Percentiles rank a stretch among this genome's conserved stretches.
These are phyloP conservation scores for Holcopasites calliopsidis DNA, from an alignment of 1,140 invertebrate species.

Conservation along the genomic window DNA sequence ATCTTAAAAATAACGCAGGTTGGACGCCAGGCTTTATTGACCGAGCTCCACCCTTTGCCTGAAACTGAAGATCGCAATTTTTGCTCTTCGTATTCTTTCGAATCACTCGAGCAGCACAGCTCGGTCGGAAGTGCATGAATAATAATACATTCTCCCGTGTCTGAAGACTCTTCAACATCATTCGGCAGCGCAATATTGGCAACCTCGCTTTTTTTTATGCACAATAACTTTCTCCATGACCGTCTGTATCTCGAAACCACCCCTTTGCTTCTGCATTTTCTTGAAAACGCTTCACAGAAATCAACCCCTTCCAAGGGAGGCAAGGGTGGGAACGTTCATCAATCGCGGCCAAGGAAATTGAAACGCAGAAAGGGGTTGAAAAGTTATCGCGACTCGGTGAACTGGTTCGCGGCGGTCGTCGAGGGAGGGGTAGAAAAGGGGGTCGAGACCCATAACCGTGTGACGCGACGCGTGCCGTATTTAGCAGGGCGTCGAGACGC, in stretches of 20 bases:
- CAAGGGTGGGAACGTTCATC: not conserved
- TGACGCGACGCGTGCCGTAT: constrained; percentile 76
- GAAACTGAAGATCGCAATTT: not conserved
- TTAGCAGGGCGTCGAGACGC: constrained; percentile 73
- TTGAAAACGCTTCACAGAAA: not conserved
- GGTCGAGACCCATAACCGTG: constrained; percentile 61
- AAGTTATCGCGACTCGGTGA: constrained; percentile 9
- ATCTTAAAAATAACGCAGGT: not conserved
- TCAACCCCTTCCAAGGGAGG: constrained; percentile 7
- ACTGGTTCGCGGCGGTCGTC: constrained; percentile 1
- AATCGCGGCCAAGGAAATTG: constrained; percentile 17
- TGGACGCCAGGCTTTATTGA: constrained; percentile 1
- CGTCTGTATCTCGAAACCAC: not conserved
- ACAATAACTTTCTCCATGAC: not conserved
- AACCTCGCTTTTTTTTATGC: not conserved
- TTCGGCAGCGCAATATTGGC: not conserved
- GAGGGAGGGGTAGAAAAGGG: constrained; percentile 23
- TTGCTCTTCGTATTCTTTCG: not conserved
- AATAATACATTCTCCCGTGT: not conserved
- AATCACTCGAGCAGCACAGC: not conserved
- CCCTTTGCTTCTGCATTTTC: no score
- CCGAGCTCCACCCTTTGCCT: not conserved
- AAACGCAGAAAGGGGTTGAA: constrained; percentile 9
- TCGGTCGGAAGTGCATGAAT: not conserved
- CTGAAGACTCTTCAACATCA: not conserved